Base-by-base conservation (phyloP, 1,140 invertebrate species). In the Solen grandis region DNA sequence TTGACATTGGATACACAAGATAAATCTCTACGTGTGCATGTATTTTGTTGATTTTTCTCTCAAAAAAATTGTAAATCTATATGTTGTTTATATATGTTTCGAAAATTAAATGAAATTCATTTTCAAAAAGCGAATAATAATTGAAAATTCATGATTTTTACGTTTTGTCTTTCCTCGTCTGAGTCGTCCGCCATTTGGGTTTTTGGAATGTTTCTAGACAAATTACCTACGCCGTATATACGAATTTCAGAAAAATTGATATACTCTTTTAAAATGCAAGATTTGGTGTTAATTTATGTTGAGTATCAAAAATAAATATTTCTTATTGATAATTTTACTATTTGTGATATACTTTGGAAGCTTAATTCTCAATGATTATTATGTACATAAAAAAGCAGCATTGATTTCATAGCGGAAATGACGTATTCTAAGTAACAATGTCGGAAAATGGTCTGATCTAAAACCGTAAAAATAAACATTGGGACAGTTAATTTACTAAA, bases 121-220 rank as follows among this genome's bases (percentile, higher is more conserved):
- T 46, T 19, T 10, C 8, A 46, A 8, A 46, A 46, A 10, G 41
- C 19, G 8, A 46, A 46, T 19, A 46, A 46, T 10, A 46, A 19
- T 10, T 10, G 41, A 8, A 46, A 10, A 46, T 10, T 46, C 19
- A 46, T 52, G 27, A 55, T 29, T 52, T n/a, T 36, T 80, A 80
- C 77, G 68, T 80, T 80, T 22, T 31, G 33, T 73, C 69, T 72
- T 33, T 80, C 77, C 73, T 80, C 77, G 59, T 80, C 77, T 10
- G 77, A 80, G 35, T 80, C 77, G 68, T 80, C 74, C 70, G 52
- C 75, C 77, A 80, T 80, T 80, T 60, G 77, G 52, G 55, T 36
- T 36, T 55, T 36, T 68, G 75, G 75, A 78, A 78, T 78, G 75
- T 31, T 10, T n/a, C 19, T 29, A 46, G 41, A 8, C 19, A 10